These are phyloP conservation scores for Leuciscus waleckii DNA, from an alignment of 2,797 vertebrate genomes.

Conservation along the genomic window DNA sequence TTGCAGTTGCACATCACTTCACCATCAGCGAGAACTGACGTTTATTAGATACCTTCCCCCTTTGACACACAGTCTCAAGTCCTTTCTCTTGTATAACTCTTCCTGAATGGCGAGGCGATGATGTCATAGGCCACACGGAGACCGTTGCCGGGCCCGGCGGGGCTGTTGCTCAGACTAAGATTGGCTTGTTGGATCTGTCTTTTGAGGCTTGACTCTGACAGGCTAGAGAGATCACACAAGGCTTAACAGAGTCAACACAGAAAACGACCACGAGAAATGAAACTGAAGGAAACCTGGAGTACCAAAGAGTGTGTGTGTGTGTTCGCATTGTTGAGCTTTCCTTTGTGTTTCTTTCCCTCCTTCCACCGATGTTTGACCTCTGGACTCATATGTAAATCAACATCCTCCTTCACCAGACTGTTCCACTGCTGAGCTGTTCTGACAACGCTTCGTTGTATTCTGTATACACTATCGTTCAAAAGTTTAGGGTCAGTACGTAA, in stretches of 20 bases:
- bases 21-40: not conserved
- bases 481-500: not conserved
- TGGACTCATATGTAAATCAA: constrained; percentile 59
- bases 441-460: not conserved
- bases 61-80: constrained; percentile 47
- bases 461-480: not conserved
- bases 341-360: constrained; percentile 33
- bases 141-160: constrained; percentile 23
- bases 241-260: constrained; percentile 45
- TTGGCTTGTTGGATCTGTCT: not conserved
- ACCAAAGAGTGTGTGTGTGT: constrained; percentile 1
- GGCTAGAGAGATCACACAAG: constrained; percentile 35
- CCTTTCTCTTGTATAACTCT: constrained; percentile 49
- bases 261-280: not conserved
- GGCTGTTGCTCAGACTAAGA: constrained; percentile 29
- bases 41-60: constrained; percentile 5
- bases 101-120: constrained; percentile 36
- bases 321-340: not conserved
- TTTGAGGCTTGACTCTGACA: constrained; percentile 19
- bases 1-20: constrained; percentile 5
- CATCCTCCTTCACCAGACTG: constrained; percentile 21
- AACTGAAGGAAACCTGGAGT: constrained; percentile 4
- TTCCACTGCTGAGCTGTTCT: not conserved
- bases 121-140: constrained; percentile 42
- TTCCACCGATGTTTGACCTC: constrained; percentile 51